Evolutionary conservation across 2,888 invertebrate species (phyloP), one percentile per base, ranked within the genome.

Genomic region (Linyphia triangularis): DNA sequence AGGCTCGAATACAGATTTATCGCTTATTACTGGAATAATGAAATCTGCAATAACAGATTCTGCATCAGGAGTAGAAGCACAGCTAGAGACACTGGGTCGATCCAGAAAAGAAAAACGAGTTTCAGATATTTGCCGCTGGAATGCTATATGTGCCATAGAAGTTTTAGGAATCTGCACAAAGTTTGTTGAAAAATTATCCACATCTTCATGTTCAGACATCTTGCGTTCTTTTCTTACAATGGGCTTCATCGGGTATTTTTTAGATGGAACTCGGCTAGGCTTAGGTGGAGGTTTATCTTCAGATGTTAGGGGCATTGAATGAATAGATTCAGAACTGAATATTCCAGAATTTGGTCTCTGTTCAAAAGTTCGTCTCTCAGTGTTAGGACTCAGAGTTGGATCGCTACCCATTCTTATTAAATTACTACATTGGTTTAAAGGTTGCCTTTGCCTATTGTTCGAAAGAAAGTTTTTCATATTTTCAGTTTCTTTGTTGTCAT

Each of bases 321-420:
- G 19, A 0, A 79, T 22, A 16, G 65, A 37, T 37, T 79, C 90
- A 78, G 91, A 90, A 84, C 92, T 91, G 26, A 82, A 83, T n/a
- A 78, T 22, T n/a, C 89, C 89, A 13, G 89, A 88, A 78, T 88
- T 86, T 7, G 89, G 89, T 19, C 86, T 78, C 13, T 63, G 69
- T 28, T 89, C 90, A 24, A 95, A 94, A 28, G 94, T 94, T 90
- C 94, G 94, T 13, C 94, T 94, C 83, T 95, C 95, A 19, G 95
- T 94, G 91, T 94, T 94, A 2, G 94, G 94, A 84, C 94, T 94
- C 51, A 94, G 91, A 6, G 94, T 93, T 0, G 94, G 93, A 90
- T 95, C 95, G 81, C 94, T 94, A 13, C 94, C 94, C 65, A 95
- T 94, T 89, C 96, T 95, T 16, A 70, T 67, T 51, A 89, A 73